Base-by-base conservation (phyloP, 64 coral and sea anemone species). In the Montipora sp. region DNA sequence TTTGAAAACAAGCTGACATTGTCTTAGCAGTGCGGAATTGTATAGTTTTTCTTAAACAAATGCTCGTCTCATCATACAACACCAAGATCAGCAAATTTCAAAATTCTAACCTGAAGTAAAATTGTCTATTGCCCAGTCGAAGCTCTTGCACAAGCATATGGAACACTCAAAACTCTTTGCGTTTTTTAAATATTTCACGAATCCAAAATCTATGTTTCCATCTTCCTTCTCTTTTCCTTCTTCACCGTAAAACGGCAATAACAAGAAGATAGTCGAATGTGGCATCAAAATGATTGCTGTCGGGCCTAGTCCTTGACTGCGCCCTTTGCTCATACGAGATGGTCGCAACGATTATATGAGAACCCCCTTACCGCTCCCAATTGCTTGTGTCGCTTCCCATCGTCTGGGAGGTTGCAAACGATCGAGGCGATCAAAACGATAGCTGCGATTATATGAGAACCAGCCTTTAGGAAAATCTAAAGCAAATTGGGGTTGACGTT, bases 1-100 rank as follows among this genome's bases (percentile, higher is more conserved):
- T 76, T 76, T 76, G 74, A 47, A 76, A 76, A 76, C 74, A 9
- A 76, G 74, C 74, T 36, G 5, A 12, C 43, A 47, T 76, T 76
- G 74, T 76, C 74, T 47, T 46, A 76, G 22, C 22, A 13, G 8
- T 76, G 24, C 74, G 27, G 24, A 76, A 76, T 45, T 76, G 74
- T 76, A 8, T 76, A 63, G 59, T 15, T 14, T 63, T 63, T 63
- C 59, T 63, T 14, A 63, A 63, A 63, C 59, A 12, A 63, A 63
- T 63, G 14, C 59, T 15, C 13, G 13, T 63, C 59, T 11, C 59
- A 63, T 63, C 59, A 63, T 63, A 63, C 59, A 63, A 63, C 59
- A 63, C 59, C 59, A 63, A 63, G 59, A 63, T 63, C 59, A 63
- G 14, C 59, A 63, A 63, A 63, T 63, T 63, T 63, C 9, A 63